Percentiles rank a stretch among this genome's conserved stretches.
These are phyloP conservation scores for Butastur rufipennis DNA, from an alignment of 2,113 vertebrate genomes.

Conservation along the genomic window DNA sequence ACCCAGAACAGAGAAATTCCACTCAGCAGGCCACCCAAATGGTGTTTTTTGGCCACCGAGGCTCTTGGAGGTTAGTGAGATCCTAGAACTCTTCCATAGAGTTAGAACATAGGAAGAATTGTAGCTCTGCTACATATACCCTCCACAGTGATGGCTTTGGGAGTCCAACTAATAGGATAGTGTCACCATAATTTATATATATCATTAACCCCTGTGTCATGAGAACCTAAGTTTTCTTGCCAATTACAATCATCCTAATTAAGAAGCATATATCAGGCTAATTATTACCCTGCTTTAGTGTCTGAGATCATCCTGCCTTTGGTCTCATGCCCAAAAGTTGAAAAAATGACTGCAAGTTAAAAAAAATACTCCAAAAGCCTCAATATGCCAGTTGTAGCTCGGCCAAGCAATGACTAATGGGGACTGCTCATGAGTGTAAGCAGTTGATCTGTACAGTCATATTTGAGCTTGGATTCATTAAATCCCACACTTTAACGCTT, in stretches of 20 bases:
- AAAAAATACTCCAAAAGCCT: neutral
- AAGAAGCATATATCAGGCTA: constrained; percentile 14
- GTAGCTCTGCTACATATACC: neutral
- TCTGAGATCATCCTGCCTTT: constrained; percentile 54
- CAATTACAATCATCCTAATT: neutral
- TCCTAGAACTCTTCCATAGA: neutral
- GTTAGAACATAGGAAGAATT: neutral
- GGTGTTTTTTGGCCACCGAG: neutral
- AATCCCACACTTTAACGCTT: neutral
- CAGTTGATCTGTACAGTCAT: neutral
- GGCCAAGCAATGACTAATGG: constrained; percentile 38
- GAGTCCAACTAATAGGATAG: neutral
- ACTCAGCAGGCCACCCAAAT: neutral
- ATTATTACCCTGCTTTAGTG: constrained; percentile 12
- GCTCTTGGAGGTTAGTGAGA: neutral
- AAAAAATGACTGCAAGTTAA: constrained; percentile 32
- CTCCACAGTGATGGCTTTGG: neutral
- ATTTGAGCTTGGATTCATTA: neutral
- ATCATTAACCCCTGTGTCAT: neutral
- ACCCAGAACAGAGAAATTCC: neutral
- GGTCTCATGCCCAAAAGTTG: constrained; percentile 10
- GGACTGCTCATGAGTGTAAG: neutral
- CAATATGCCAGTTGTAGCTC: neutral
- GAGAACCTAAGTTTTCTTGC: neutral
- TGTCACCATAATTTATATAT: neutral